These are phyloP conservation scores for Parnassius smintheus DNA, from an alignment of 2,888 invertebrate genomes.

Conservation along the genomic window DNA sequence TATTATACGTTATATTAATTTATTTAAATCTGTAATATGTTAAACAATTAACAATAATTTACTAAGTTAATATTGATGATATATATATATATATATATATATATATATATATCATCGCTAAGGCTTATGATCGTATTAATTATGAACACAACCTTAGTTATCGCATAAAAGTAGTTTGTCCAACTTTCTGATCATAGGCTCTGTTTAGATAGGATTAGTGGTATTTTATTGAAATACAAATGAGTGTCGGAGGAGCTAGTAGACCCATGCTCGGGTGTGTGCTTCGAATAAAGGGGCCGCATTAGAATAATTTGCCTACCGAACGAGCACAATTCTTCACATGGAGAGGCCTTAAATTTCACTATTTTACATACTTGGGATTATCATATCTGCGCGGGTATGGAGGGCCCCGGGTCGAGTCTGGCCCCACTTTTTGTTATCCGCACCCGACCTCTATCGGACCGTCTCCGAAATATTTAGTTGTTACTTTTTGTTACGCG, in stretches of 20 bases:
- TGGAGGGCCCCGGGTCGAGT: constrained; percentile 51
- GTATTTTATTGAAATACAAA: constrained; percentile 79
- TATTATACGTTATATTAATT: no score
- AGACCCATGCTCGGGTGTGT: constrained; percentile 61
- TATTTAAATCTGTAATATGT: no score
- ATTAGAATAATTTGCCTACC: constrained; percentile 78
- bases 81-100: no score
- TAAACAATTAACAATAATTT: no score
- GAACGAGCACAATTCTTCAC: constrained; percentile 79
- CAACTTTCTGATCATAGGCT: constrained; percentile 58
- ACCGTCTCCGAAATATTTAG: constrained; percentile 78
- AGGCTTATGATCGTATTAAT: neutral
- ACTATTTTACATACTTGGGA: constrained; percentile 80
- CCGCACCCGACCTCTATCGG: constrained; percentile 75
- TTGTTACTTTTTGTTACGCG: constrained; percentile 77
- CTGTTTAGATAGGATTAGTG: constrained; percentile 78
- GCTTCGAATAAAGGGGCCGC: constrained; percentile 78
- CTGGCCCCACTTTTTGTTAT: constrained; percentile 72
- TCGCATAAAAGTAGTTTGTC: constrained; percentile 33
- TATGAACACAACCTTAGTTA: constrained; percentile 1
- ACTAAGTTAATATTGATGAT: no score
- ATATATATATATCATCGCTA: no score
- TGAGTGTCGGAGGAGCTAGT: constrained; percentile 65
- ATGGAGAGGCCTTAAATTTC: constrained; percentile 80
- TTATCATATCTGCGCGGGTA: constrained; percentile 78